A percentile compares a stretch with the other conserved stretches of the same genome.
phyloP scores from a whole-genome alignment of 2,888 invertebrate species.

The Resseliella maxima region DNA sequence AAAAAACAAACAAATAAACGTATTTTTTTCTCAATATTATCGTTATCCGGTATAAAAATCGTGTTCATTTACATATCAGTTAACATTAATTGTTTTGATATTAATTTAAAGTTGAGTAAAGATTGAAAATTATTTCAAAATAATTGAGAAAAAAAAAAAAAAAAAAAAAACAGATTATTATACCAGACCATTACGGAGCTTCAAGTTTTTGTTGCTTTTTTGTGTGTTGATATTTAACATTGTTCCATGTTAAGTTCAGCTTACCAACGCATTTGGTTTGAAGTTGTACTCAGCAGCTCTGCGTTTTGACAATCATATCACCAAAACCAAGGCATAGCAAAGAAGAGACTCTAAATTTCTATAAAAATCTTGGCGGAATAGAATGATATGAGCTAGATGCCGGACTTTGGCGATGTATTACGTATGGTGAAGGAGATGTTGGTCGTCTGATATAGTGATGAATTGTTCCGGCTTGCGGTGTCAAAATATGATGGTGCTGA shows the following conservation, averaged over 20 bases:
- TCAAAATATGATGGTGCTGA: constrained; percentile 65
- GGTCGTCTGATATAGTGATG: constrained; percentile 67
- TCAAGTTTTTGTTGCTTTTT: not conserved
- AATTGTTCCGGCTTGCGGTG: constrained; percentile 63
- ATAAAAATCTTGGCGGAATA: constrained; percentile 68
- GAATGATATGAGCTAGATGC: constrained; percentile 64
- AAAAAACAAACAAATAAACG: not conserved
- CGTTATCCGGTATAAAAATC: not conserved
- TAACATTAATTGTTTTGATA: too few species aligned
- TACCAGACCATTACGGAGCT: not conserved
- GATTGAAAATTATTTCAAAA: not conserved
- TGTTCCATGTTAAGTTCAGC: not conserved
- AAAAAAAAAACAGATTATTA: not conserved
- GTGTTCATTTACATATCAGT: not conserved
- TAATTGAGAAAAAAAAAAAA: not conserved
- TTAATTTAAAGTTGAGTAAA: not conserved
- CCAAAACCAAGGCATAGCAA: constrained; percentile 66
- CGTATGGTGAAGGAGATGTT: constrained; percentile 66
- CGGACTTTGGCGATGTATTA: constrained; percentile 64
- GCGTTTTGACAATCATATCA: too few species aligned
- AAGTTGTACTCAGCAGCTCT: too few species aligned
- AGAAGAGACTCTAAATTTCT: constrained; percentile 68
- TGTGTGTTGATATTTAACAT: not conserved
- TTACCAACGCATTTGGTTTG: constrained; percentile 1
- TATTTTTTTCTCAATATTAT: not conserved